Conservation (phyloP, 2,797 vertebrate genomes). For the Sciurus carolinensis region DNA sequence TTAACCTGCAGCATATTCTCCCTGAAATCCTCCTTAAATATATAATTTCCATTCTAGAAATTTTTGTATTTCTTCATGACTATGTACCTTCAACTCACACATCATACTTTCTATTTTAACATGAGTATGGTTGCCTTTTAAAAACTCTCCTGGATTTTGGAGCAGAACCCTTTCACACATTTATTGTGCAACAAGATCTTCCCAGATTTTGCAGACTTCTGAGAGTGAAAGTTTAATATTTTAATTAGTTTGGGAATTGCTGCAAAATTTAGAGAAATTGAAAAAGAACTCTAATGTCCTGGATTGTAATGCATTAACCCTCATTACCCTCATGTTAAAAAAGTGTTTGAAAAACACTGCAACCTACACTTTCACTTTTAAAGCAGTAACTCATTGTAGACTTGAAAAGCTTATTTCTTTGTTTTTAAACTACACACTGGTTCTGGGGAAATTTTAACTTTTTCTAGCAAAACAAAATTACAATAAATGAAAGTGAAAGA, state of each 20-base stretch:
- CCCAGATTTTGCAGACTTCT: slow-evolving; percentile 76
- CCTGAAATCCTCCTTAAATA: neutral
- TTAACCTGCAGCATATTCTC: neutral
- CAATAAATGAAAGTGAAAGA: neutral
- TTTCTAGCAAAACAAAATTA: neutral
- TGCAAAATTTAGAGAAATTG: slow-evolving; percentile 79
- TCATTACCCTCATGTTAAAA: slow-evolving; percentile 65
- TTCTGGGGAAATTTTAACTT: neutral
- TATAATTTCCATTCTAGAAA: neutral
- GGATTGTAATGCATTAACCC: slow-evolving; percentile 69
- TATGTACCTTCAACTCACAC: neutral
- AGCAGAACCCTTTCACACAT: slow-evolving; percentile 25
- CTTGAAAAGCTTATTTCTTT: neutral
- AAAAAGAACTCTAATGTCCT: slow-evolving; percentile 74
- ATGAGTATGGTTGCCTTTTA: neutral
- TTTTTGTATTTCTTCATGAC: neutral
- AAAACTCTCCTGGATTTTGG: slow-evolving; percentile 6
- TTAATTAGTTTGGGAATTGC: slow-evolving; percentile 76
- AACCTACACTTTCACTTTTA: neutral
- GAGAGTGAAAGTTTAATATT: slow-evolving; percentile 77
- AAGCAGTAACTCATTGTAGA: neutral
- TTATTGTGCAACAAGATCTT: slow-evolving; percentile 25
- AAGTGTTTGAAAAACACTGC: slow-evolving; percentile 69
- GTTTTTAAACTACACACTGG: neutral
- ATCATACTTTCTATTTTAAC: slow-evolving; percentile 48